Percentiles rank a stretch among this genome's conserved stretches.
phyloP scores from a whole-genome alignment of 2,888 invertebrate species.

The Smittia aterrima region DNA sequence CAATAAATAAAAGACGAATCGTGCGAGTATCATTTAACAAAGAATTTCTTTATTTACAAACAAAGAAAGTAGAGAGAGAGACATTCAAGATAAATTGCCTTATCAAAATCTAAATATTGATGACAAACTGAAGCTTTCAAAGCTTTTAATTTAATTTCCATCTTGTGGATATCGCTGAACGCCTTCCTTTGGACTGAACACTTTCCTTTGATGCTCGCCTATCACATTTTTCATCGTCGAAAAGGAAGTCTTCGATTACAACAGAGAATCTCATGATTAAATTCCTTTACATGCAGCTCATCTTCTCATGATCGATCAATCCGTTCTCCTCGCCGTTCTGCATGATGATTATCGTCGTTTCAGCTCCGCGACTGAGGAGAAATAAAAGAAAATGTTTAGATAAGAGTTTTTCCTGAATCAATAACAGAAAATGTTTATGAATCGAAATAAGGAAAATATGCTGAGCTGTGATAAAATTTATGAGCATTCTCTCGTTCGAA shows the following conservation, averaged over 20 bases:
- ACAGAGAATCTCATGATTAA: no score
- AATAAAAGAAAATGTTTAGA: background rate
- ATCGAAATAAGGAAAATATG: background rate
- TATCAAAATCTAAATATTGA: constrained; percentile 16
- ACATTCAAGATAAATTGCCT: constrained; percentile 4
- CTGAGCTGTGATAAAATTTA: background rate
- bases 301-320: constrained; percentile 32
- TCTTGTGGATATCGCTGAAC: no score
- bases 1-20: no score
- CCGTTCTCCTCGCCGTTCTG: constrained; percentile 30
- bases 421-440: constrained; percentile 13
- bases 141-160: no score
- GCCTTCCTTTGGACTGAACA: no score
- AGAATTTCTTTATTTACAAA: constrained; percentile 13
- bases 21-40: background rate
- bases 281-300: constrained; percentile 33
- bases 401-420: background rate
- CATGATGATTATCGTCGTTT: constrained; percentile 34
- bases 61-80: background rate
- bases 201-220: no score
- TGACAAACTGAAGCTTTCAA: background rate
- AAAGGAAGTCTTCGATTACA: no score
- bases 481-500: background rate
- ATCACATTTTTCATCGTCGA: no score
- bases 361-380: constrained; percentile 7